Evolutionary conservation across 1,140 invertebrate species (phyloP).

Genomic region (Macrobrachium nipponense): DNA sequence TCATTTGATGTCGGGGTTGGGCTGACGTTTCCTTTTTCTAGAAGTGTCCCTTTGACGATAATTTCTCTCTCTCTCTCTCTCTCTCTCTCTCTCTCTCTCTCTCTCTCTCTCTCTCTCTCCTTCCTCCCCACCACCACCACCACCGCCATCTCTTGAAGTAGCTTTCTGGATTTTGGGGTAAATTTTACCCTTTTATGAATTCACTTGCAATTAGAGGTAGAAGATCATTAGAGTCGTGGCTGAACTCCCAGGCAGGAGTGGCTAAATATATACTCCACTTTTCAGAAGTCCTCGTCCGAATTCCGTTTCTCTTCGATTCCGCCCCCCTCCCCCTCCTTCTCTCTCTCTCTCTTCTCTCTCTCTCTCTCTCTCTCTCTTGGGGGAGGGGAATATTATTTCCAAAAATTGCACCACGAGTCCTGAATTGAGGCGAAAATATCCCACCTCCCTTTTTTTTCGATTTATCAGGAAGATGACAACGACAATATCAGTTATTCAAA

Average conservation of each 20-base stretch:
- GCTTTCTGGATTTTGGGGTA: slow-evolving; percentile 51
- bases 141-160: slow-evolving; percentile 27
- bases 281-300: neutral
- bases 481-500: no score
- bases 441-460: no score
- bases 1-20: neutral
- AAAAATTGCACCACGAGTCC: no score
- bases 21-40: neutral
- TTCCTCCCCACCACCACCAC: neutral
- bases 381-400: no score
- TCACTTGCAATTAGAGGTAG: slow-evolving; percentile 54
- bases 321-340: no score
- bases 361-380: no score
- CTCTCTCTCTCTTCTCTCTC: no score
- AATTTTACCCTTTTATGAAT: slow-evolving; percentile 52
- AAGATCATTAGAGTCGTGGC: slow-evolving; percentile 42
- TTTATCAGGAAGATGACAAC: no score
- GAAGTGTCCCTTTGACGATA: neutral
- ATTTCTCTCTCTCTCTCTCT: slow-evolving; percentile 1
- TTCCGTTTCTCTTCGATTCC: no score
- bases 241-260: slow-evolving; percentile 3
- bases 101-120: slow-evolving; percentile 5
- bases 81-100: neutral
- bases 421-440: no score
- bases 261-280: neutral